These are phyloP conservation scores for Montipora cactus DNA, from an alignment of 64 coral and sea anemone genomes.

Conservation along the genomic window DNA sequence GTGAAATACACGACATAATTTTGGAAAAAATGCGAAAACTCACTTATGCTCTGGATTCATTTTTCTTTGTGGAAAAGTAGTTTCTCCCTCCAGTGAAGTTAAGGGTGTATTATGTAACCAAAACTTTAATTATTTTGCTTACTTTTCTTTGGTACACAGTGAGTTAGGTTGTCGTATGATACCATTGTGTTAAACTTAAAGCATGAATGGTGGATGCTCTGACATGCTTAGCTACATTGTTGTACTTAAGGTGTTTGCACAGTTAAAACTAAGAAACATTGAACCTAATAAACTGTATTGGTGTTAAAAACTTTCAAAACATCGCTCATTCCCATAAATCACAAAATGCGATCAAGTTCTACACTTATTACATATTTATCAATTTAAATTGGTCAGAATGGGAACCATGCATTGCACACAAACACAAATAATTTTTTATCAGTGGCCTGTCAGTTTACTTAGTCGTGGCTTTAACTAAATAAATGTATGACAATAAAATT, in stretches of 20 bases:
- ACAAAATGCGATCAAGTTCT: too few species aligned
- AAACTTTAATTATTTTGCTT: neutral
- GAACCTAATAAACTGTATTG: neutral
- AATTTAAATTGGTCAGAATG: too few species aligned
- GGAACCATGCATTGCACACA: too few species aligned
- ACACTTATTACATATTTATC: too few species aligned
- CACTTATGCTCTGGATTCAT: neutral
- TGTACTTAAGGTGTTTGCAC: neutral
- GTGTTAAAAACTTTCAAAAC: neutral
- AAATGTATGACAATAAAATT: too few species aligned
- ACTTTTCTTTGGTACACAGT: neutral
- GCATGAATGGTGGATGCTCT: conserved; percentile 3
- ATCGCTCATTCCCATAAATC: too few species aligned
- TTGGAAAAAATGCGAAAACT: too few species aligned
- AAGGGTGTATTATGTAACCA: neutral
- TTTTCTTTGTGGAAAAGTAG: neutral
- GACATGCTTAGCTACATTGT: neutral
- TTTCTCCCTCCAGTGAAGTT: neutral
- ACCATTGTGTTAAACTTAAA: conserved; percentile 42
- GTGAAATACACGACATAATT: too few species aligned
- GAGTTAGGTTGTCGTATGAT: conserved; percentile 28
- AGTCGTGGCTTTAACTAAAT: too few species aligned
- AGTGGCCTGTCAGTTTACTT: too few species aligned
- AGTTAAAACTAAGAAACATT: neutral
- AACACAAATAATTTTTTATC: too few species aligned